Conservation (phyloP, 1,140 invertebrate species). For the Saccostrea echinata region DNA sequence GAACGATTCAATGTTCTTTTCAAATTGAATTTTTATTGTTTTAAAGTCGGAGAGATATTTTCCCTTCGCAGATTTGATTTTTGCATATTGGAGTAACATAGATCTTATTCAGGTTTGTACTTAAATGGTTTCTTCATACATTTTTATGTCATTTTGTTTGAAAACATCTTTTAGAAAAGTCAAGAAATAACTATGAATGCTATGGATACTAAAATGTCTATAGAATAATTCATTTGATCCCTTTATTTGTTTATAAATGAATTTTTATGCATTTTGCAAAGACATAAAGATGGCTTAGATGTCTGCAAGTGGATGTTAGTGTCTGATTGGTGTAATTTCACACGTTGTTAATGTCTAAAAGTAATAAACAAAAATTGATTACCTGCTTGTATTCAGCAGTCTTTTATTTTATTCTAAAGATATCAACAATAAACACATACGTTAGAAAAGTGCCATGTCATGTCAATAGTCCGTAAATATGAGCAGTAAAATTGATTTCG, state of each 20-base stretch:
- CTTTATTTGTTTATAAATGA: no score
- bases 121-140: background rate
- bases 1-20: background rate
- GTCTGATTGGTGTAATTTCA: background rate
- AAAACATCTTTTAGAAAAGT: background rate
- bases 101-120: background rate
- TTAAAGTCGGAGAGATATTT: slow-evolving; percentile 18
- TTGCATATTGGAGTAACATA: background rate
- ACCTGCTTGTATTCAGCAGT: background rate
- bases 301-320: background rate
- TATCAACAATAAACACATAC: background rate
- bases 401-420: slow-evolving; percentile 20
- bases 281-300: background rate
- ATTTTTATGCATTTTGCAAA: background rate
- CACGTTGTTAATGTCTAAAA: background rate
- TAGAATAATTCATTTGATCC: background rate
- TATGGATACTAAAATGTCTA: background rate
- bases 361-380: slow-evolving; percentile 35
- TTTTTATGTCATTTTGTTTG: background rate
- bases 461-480: background rate
- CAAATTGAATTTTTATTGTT: slow-evolving; percentile 19
- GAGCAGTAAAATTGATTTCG: background rate
- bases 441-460: slow-evolving; percentile 19
- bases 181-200: background rate
- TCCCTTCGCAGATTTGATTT: background rate